phyloP scores from a whole-genome alignment of 2,888 invertebrate species.

The Eutolmus rufibarbis region DNA sequence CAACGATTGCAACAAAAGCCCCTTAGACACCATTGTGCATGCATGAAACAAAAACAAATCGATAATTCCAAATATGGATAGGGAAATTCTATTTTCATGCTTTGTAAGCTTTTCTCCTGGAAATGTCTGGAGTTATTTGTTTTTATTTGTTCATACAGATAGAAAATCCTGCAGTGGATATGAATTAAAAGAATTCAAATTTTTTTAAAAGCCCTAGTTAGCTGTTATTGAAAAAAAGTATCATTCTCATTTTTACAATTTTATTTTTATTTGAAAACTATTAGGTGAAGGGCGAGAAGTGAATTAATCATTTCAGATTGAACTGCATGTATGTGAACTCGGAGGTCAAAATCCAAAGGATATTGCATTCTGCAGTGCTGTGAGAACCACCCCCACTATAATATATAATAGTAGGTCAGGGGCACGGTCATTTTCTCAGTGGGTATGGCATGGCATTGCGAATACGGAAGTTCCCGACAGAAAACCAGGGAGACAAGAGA shows the following conservation, averaged over 20 bases:
- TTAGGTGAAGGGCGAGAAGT: not conserved
- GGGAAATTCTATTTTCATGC: not conserved
- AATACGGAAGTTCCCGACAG: slow-evolving; percentile 7
- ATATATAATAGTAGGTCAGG: slow-evolving; percentile 8
- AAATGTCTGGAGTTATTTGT: not conserved
- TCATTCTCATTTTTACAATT: not conserved
- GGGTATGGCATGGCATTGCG: not conserved
- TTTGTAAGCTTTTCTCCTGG: not conserved
- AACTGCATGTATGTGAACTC: not conserved
- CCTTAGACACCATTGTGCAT: not conserved
- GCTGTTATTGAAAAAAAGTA: not conserved
- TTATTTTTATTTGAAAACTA: not conserved
- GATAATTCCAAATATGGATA: not conserved
- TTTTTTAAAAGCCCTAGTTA: not conserved
- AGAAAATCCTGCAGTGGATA: not conserved
- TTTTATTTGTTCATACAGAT: not conserved
- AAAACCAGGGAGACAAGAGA: not conserved
- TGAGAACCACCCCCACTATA: not conserved
- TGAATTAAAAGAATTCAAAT: not conserved
- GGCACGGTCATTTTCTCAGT: slow-evolving; percentile 16
- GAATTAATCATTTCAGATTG: not conserved
- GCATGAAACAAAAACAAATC: not conserved
- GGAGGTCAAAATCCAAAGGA: not conserved
- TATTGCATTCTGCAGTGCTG: not conserved
- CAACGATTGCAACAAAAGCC: not conserved